These are phyloP conservation scores for Chrysolina americana DNA, from an alignment of 2,888 invertebrate species.

Conservation along the genomic window DNA sequence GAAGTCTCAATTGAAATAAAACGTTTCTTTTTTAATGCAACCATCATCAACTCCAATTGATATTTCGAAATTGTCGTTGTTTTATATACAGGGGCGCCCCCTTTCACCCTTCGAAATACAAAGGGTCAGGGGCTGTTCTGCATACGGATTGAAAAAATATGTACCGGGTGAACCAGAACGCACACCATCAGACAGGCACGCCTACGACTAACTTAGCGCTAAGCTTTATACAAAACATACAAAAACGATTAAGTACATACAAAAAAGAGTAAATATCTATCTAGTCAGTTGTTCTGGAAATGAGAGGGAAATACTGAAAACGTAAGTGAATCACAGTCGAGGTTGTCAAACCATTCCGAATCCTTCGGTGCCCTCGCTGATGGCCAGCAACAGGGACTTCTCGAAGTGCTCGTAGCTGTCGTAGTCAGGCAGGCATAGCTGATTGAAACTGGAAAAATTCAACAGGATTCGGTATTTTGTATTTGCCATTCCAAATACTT, in stretches of 20 bases:
- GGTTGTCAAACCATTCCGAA: conserved; percentile 81
- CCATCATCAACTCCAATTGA: no score
- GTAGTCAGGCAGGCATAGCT: conserved; percentile 95
- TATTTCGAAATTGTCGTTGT: no score
- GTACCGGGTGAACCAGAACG: not conserved
- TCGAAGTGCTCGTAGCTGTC: conserved; percentile 95
- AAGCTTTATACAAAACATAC: conserved; percentile 15
- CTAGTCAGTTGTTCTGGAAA: conserved; percentile 13
- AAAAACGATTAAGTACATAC: conserved; percentile 28
- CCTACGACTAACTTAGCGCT: conserved; percentile 9
- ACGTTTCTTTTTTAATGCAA: no score
- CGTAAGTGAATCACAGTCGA: conserved; percentile 44
- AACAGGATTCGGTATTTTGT: not conserved
- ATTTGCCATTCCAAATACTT: no score
- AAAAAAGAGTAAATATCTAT: not conserved
- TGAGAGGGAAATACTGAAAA: conserved; percentile 37
- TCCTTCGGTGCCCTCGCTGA: conserved; percentile 96
- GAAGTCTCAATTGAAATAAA: no score
- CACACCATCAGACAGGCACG: not conserved
- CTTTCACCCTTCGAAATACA: no score
- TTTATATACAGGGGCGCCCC: no score
- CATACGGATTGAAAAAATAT: not conserved
- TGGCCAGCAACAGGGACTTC: conserved; percentile 89
- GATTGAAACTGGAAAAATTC: conserved; percentile 83
- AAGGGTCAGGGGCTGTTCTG: no score